Evolutionary conservation across 2,113 vertebrate genomes (phyloP).

Genomic region (Proteles cristata): DNA sequence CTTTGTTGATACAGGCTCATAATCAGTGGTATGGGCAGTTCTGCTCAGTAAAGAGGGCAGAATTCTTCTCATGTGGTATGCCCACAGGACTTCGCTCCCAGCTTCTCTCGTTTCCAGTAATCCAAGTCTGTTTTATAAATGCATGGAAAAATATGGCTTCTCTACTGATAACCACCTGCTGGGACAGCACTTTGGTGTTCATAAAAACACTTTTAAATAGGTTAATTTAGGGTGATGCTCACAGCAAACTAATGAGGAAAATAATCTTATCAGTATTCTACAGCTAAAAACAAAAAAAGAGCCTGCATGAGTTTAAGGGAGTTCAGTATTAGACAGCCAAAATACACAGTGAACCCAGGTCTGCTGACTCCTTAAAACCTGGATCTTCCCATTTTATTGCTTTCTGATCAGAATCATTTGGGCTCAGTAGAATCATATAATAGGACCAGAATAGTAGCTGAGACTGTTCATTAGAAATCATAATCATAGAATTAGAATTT

Average conservation of each 20-base stretch:
- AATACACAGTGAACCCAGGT: not conserved
- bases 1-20: not conserved
- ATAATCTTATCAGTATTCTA: not conserved
- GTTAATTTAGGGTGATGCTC: not conserved
- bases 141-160: not conserved
- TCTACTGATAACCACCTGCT: not conserved
- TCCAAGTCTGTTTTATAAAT: not conserved
- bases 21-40: not conserved
- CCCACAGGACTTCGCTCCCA: not conserved
- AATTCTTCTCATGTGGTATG: not conserved
- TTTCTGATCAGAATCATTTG: not conserved
- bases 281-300: not conserved
- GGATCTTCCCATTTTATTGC: not conserved
- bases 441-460: not conserved
- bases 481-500: not conserved
- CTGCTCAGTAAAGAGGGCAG: not conserved
- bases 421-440: not conserved
- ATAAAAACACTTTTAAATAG: not conserved
- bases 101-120: not conserved
- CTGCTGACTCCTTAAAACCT: not conserved
- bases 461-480: not conserved
- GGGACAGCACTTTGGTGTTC: not conserved
- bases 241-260: not conserved
- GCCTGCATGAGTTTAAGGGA: not conserved
- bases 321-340: not conserved